Evolutionary conservation across 2,888 invertebrate genomes (phyloP).

Genomic region (Serripes groenlandicus): DNA sequence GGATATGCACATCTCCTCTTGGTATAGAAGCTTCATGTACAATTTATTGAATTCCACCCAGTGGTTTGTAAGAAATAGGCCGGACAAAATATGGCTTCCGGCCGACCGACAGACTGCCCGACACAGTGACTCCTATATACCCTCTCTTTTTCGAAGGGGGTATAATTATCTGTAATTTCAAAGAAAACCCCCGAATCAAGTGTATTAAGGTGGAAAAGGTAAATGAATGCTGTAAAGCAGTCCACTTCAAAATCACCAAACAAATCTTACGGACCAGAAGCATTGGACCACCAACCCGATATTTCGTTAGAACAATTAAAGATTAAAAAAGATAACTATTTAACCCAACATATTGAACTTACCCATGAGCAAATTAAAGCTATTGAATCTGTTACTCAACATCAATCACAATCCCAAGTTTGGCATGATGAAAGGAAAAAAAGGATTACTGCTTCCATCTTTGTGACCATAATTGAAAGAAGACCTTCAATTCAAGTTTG

Average conservation of each 20-base stretch:
- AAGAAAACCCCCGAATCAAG: neutral
- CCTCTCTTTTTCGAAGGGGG: too few relatives aligned
- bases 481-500: conserved; percentile 3
- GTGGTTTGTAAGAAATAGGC: too few relatives aligned
- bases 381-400: too few relatives aligned
- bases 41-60: too few relatives aligned
- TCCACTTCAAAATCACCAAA: conserved; percentile 25
- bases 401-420: too few relatives aligned
- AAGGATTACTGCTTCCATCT: conserved; percentile 35
- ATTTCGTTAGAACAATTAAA: neutral
- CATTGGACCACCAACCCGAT: conserved; percentile 6
- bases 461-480: conserved; percentile 34
- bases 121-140: too few relatives aligned
- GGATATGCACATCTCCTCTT: too few relatives aligned
- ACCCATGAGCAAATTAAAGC: neutral
- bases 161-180: too few relatives aligned
- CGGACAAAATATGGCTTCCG: too few relatives aligned
- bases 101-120: too few relatives aligned
- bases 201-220: conserved; percentile 18
- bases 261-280: neutral
- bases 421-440: conserved; percentile 39
- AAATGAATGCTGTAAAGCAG: conserved; percentile 7
- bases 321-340: neutral
- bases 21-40: too few relatives aligned
- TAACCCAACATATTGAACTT: conserved; percentile 2